A percentile compares a stretch with the other conserved stretches of the same genome.
These are phyloP conservation scores for Atherinomorus stipes DNA, from an alignment of 2,113 vertebrate species.

Conservation along the genomic window DNA sequence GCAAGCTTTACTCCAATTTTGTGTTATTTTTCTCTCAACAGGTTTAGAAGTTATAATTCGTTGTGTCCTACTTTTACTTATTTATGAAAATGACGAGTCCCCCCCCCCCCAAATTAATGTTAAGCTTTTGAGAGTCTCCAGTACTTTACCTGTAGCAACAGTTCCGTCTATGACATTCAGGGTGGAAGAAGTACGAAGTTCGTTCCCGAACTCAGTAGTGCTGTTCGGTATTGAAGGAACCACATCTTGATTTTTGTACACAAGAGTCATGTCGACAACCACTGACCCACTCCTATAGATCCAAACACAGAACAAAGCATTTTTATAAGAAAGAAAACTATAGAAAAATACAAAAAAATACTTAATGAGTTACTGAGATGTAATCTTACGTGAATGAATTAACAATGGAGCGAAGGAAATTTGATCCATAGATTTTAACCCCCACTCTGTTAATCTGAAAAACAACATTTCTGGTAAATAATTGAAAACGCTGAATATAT, in stretches of 20 bases:
- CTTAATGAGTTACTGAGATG: background rate
- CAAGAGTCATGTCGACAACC: constrained; percentile 23
- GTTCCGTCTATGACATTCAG: constrained; percentile 36
- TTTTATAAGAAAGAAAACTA: background rate
- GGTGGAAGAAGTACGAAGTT: background rate
- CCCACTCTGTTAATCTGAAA: constrained; percentile 58
- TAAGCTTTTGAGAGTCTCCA: background rate
- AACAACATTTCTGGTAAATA: background rate
- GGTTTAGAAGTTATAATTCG: no score
- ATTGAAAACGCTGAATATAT: no score
- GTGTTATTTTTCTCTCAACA: no score
- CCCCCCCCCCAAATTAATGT: no score
- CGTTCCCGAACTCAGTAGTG: background rate
- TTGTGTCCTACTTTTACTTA: no score
- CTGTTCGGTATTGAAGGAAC: constrained; percentile 23
- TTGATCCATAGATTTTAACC: background rate
- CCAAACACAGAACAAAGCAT: background rate
- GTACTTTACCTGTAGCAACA: constrained; percentile 51
- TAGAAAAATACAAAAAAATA: background rate
- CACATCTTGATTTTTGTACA: constrained; percentile 10
- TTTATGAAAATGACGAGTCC: no score
- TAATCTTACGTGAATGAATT: constrained; percentile 58
- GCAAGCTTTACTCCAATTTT: no score
- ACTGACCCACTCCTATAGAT: constrained; percentile 63
- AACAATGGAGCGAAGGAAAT: constrained; percentile 19